These are phyloP conservation scores for Zootoca vivipara DNA, from an alignment of 2,113 vertebrate genomes.

Conservation along the genomic window DNA sequence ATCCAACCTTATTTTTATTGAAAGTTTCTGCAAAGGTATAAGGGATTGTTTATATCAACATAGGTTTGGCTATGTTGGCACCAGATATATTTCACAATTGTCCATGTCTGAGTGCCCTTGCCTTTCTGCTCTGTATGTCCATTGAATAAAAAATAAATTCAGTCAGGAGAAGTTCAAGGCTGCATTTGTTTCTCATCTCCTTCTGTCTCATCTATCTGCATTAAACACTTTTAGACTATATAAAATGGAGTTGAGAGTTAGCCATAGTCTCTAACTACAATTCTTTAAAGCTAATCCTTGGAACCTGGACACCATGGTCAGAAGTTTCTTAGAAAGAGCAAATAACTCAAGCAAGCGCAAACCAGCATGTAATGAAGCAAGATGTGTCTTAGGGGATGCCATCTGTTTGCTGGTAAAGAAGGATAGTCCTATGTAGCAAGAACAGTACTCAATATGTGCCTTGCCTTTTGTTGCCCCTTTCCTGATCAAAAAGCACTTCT, in stretches of 20 bases:
- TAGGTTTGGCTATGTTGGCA: constrained; percentile 14
- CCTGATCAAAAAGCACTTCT: too few species aligned
- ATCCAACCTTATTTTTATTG: constrained; percentile 31
- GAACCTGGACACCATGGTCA: not conserved
- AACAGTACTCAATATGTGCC: too few species aligned
- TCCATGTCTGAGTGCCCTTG: constrained; percentile 18
- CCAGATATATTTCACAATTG: constrained; percentile 1
- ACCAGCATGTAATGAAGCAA: not conserved
- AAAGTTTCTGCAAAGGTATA: constrained; percentile 7
- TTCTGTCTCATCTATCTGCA: constrained; percentile 14
- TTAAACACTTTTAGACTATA: not conserved
- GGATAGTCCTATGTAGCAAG: not conserved
- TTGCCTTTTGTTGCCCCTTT: not conserved
- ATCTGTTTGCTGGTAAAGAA: not conserved
- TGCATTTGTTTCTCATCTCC: constrained; percentile 21
- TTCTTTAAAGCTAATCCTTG: not conserved
- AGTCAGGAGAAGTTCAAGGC: constrained; percentile 21
- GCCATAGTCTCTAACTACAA: constrained; percentile 1
- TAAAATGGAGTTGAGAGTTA: not conserved
- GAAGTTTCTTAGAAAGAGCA: not conserved
- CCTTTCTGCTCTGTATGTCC: not conserved
- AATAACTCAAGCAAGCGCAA: not conserved
- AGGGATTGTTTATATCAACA: constrained; percentile 26
- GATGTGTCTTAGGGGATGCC: not conserved
- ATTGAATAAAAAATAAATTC: constrained; percentile 33